Conservation (phyloP, 2,888 invertebrate genomes). For the Agonum fuliginosum region DNA sequence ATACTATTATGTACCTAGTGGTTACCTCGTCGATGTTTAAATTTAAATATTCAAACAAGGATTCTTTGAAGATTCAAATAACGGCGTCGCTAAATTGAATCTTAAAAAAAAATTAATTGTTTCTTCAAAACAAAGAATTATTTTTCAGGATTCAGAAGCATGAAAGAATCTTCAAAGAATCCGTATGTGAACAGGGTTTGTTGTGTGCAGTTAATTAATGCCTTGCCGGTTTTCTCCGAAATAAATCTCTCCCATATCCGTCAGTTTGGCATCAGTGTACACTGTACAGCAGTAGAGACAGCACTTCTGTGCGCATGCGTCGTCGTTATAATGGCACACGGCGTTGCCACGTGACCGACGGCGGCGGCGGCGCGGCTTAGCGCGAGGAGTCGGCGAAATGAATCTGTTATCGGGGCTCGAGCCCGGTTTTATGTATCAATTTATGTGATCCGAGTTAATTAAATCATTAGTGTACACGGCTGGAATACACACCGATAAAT, state of each 20-base stretch:
- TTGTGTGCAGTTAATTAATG: background rate
- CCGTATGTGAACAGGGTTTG: too few species aligned
- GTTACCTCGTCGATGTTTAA: too few species aligned
- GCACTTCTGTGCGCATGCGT: background rate
- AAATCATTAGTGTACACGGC: conserved; percentile 56
- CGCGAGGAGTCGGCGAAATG: conserved; percentile 16
- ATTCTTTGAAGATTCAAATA: too few species aligned
- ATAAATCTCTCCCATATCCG: background rate
- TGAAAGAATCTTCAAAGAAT: too few species aligned
- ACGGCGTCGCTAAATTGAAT: too few species aligned
- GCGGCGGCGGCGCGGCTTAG: conserved; percentile 11
- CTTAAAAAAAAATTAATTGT: too few species aligned
- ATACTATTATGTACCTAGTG: too few species aligned
- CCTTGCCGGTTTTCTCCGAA: background rate
- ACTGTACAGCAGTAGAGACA: too few species aligned
- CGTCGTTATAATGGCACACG: background rate
- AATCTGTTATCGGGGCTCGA: conserved; percentile 18
- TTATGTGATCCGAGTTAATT: conserved; percentile 59
- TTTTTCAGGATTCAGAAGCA: too few species aligned
- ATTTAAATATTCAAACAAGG: too few species aligned
- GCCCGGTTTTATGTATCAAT: conserved; percentile 53
- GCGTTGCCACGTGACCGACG: conserved; percentile 3
- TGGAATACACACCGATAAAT: conserved; percentile 44
- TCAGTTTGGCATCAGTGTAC: conserved; percentile 8
- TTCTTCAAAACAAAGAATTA: too few species aligned